phyloP scores from a whole-genome alignment of 2,113 vertebrate genomes.

The Myotis yumanensis region DNA sequence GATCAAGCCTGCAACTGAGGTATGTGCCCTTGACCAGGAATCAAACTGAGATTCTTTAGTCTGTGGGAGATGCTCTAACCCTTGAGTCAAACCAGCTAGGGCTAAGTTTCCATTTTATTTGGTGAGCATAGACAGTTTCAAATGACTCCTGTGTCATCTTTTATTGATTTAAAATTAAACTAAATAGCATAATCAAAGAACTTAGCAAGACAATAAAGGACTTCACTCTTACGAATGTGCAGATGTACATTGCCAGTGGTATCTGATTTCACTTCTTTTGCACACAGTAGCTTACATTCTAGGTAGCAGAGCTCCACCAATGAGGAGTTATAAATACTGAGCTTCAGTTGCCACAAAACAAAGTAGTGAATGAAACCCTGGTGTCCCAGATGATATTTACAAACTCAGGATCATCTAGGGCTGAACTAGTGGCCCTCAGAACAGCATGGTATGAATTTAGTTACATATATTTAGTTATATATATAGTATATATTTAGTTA shows the following conservation, averaged over 20 bases:
- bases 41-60: too few species aligned
- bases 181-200: slow-evolving; percentile 7
- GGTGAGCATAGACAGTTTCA: slow-evolving; percentile 12
- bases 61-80: too few species aligned
- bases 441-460: background rate
- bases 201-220: slow-evolving; percentile 16
- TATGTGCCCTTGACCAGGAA: too few species aligned
- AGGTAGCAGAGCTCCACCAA: background rate
- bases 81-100: too few species aligned
- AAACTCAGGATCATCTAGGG: background rate
- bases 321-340: background rate
- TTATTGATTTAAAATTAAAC: slow-evolving; percentile 1
- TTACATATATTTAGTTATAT: too few species aligned
- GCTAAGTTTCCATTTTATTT: slow-evolving; percentile 51
- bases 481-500: background rate
- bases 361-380: background rate
- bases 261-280: slow-evolving; percentile 13
- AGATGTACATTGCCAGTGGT: background rate
- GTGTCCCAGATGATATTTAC: background rate
- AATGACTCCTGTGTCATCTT: slow-evolving; percentile 32
- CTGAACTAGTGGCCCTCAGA: background rate
- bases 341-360: background rate
- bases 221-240: background rate
- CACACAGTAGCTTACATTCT: background rate
- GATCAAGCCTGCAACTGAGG: too few species aligned